These are phyloP conservation scores for Sarcophaga variegata DNA, from an alignment of 2,888 invertebrate species.

Conservation along the genomic window DNA sequence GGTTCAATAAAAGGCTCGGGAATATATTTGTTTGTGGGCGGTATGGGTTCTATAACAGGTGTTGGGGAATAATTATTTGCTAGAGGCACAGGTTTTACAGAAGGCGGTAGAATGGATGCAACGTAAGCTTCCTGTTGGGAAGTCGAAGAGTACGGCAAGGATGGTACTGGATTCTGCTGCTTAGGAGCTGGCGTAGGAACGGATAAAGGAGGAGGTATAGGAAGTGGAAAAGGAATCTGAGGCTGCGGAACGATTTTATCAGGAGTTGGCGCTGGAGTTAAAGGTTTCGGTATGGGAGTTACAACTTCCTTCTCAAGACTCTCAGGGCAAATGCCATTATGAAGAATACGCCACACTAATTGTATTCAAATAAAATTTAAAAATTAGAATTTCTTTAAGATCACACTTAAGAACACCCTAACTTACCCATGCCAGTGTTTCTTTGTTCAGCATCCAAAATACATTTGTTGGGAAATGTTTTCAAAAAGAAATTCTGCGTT, in stretches of 20 bases:
- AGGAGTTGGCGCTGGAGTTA: not conserved
- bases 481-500: conserved; percentile 6
- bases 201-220: not conserved
- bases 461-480: conserved; percentile 53
- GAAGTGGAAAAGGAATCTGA: not conserved
- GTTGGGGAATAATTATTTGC: not conserved
- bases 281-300: not conserved
- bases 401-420: not conserved
- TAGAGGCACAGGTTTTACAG: not conserved
- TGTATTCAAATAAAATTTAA: not conserved
- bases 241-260: not conserved
- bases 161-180: not conserved
- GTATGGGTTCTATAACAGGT: not conserved
- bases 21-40: not conserved
- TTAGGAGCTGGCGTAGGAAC: not conserved
- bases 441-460: conserved; percentile 49
- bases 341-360: conserved; percentile 35
- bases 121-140: not conserved
- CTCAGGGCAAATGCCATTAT: conserved; percentile 48
- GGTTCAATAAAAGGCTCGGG: not conserved
- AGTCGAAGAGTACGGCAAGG: not conserved
- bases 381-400: not conserved
- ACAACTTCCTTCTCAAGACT: conserved; percentile 1
- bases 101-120: not conserved
- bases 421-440: conserved; percentile 44